phyloP scores from a whole-genome alignment of 2,113 vertebrate species.

The Syngnathoides biaculeatus region DNA sequence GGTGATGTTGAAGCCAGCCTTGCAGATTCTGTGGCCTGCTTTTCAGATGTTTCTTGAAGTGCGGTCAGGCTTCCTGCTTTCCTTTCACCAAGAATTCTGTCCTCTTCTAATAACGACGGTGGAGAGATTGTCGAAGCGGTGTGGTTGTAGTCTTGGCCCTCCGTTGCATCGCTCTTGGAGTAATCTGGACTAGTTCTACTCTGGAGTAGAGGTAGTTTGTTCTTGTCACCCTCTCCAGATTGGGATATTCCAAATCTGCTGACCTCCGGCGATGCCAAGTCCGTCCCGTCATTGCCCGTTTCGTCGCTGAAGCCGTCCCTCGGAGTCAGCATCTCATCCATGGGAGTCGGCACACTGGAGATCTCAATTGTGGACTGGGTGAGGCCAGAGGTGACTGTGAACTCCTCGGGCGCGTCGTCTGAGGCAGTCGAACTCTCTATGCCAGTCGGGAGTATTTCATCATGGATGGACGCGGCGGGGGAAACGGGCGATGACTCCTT shows the following conservation, averaged over 20 bases:
- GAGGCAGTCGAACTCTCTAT: slow-evolving; percentile 85
- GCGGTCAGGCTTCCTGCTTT: slow-evolving; percentile 44
- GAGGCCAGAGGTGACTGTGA: slow-evolving; percentile 84
- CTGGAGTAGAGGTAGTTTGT: slow-evolving; percentile 73
- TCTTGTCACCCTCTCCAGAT: slow-evolving; percentile 73
- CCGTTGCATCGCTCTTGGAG: slow-evolving; percentile 86
- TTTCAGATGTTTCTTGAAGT: slow-evolving; percentile 46
- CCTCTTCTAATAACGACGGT: slow-evolving; percentile 87
- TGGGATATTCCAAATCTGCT: slow-evolving; percentile 73
- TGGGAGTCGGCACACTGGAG: slow-evolving; percentile 89
- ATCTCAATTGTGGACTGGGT: slow-evolving; percentile 93
- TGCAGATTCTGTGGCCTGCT: slow-evolving; percentile 52
- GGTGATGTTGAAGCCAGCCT: slow-evolving; percentile 72
- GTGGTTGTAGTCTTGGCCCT: slow-evolving; percentile 84
- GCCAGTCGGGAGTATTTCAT: slow-evolving; percentile 81
- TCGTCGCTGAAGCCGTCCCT: slow-evolving; percentile 89
- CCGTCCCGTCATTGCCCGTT: slow-evolving; percentile 85
- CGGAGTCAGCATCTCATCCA: slow-evolving; percentile 93
- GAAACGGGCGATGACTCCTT: slow-evolving; percentile 78
- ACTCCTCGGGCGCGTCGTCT: slow-evolving; percentile 85
- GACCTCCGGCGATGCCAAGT: slow-evolving; percentile 84
- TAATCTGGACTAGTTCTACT: slow-evolving; percentile 73
- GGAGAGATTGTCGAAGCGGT: slow-evolving; percentile 92
- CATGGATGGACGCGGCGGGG: slow-evolving; percentile 82
- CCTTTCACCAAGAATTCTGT: slow-evolving; percentile 68